Base-by-base conservation (phyloP, 2,797 vertebrate genomes). In the Harpagifer antarcticus region DNA sequence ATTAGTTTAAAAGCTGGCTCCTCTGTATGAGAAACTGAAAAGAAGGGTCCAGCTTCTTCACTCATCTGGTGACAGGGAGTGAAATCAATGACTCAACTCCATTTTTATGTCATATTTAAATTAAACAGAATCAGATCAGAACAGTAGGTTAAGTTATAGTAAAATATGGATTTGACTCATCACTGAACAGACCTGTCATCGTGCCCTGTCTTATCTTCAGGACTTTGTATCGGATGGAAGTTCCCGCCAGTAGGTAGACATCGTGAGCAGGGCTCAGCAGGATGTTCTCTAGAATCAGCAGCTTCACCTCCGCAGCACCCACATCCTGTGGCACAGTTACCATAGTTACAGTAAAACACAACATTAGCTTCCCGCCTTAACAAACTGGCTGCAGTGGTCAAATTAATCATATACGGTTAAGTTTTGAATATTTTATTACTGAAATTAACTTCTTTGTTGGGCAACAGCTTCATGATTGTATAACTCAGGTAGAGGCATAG, bases 261-360 rank as follows among this genome's bases (percentile, higher is more conserved):
- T 98, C 96, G 12, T 94, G 94, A 0, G 96, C 95, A 2, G 98
- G 98, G 82, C 94, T 97, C 85, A 99, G 92, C 81, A 99, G 95
- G 81, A 99, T 97, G 89, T 99, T 99, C 93, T 99, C 98, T 85
- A 99, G 92, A 88, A 99, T 98, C 89, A 99, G 94, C 56, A 99
- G 93, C 57, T 94, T 94, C 74, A 99, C 96, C 87, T 99, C 98
- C 0, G 98, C 97, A 42, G 98, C 96, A 16, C 76, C 95, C 20
- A 99, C 97, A 57, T 97, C 95, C 98, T 99, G 91, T 91, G 2
- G 66, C 45, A 86, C 37, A 66, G 68, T 60, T 4, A 73, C 83
- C 87, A 89, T 86, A 9, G 84, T 81, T 71, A 88, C 76, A 72
- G 40, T 45, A 56, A 14, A 88, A 85, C 66, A 81, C 49, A 78